phyloP scores from a whole-genome alignment of 2,113 vertebrate genomes.

The Toxotes chatareus region DNA sequence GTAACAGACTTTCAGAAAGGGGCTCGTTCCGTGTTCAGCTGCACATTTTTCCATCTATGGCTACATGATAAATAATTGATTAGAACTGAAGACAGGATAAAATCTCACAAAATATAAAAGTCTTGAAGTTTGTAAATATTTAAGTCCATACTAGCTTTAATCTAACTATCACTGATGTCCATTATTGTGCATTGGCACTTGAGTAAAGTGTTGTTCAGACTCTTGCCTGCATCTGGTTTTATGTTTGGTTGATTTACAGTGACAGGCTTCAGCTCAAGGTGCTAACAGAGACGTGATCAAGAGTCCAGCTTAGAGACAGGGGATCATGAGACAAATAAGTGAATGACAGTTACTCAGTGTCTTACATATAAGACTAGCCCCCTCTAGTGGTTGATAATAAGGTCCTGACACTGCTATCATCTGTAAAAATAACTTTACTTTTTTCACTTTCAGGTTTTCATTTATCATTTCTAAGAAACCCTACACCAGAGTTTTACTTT shows the following conservation, averaged over 20 bases:
- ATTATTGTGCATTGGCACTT: background rate
- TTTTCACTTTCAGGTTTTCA: background rate
- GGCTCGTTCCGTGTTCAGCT: background rate
- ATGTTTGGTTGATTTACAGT: conserved; percentile 7
- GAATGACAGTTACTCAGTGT: background rate
- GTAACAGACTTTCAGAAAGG: background rate
- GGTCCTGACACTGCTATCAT: background rate
- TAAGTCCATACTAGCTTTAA: background rate
- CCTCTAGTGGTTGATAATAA: conserved; percentile 52
- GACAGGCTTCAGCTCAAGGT: background rate
- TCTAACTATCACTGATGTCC: background rate
- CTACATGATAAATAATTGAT: background rate
- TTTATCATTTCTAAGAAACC: background rate
- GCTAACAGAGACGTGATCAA: background rate
- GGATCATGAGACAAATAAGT: background rate
- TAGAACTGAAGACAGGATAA: too few relatives aligned
- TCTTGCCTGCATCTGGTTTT: background rate
- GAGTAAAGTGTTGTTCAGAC: background rate
- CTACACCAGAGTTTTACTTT: background rate
- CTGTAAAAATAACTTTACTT: background rate
- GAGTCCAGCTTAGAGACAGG: background rate
- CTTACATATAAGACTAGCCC: conserved; percentile 20
- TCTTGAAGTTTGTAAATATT: background rate
- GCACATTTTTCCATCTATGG: background rate
- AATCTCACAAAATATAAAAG: conserved; percentile 1